These are phyloP conservation scores for Sturnira hondurensis DNA, from an alignment of 2,113 vertebrate species.

Conservation along the genomic window DNA sequence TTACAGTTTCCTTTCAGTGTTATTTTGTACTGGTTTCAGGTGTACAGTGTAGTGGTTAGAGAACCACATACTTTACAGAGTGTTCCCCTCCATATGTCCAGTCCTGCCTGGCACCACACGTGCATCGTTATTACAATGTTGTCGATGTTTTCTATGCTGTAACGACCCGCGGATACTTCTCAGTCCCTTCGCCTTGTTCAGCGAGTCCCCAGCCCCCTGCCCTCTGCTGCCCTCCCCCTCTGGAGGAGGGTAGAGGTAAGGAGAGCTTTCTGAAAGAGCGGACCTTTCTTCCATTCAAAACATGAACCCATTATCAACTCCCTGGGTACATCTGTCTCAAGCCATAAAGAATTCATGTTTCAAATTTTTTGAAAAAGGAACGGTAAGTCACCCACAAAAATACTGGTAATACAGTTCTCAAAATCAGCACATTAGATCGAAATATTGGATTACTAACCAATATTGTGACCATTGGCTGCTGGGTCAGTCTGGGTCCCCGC, in stretches of 20 bases:
- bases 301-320: neutral
- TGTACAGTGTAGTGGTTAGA: neutral
- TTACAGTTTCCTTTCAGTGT: neutral
- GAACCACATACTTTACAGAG: neutral
- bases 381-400: conserved; percentile 26
- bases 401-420: conserved; percentile 14
- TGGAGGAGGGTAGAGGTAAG: neutral
- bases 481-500: neutral
- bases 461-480: neutral
- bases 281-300: neutral
- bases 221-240: neutral
- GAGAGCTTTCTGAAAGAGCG: neutral
- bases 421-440: conserved; percentile 13
- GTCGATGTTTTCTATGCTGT: neutral
- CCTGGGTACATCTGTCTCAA: neutral
- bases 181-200: neutral
- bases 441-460: neutral
- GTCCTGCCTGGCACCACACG: neutral
- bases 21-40: neutral
- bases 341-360: conserved; percentile 37
- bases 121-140: neutral
- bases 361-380: neutral
- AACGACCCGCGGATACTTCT: neutral
- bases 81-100: neutral
- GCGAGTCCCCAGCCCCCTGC: neutral